phyloP scores from a whole-genome alignment of 2,113 vertebrate genomes.

The Rhodinocichla rosea region DNA sequence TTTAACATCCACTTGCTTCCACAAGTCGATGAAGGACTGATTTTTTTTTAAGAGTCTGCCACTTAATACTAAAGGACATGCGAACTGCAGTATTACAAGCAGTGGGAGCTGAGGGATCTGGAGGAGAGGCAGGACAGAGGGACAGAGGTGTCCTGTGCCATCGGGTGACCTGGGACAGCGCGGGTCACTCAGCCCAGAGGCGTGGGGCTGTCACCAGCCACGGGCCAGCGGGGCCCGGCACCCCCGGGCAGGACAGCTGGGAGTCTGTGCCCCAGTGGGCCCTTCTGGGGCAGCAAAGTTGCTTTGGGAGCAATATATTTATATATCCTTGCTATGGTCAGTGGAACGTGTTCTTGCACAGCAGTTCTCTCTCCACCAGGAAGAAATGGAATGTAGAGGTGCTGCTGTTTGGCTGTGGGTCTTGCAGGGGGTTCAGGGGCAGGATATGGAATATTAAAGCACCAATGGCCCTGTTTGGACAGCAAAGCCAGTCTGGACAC shows the following conservation, averaged over 20 bases:
- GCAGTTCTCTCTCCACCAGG: not conserved
- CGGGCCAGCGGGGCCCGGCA: not conserved
- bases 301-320: not conserved
- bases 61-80: fast-evolving
- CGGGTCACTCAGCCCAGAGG: not conserved
- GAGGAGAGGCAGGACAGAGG: not conserved
- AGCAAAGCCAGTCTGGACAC: not conserved
- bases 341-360: fast-evolving
- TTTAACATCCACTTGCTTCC: not conserved
- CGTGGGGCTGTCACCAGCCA: not conserved
- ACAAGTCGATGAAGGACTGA: not conserved
- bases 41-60: not conserved
- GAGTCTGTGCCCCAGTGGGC: not conserved
- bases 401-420: not conserved
- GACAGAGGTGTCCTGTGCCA: not conserved
- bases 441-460: not conserved
- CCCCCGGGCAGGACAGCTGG: fast-evolving
- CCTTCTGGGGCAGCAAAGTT: not conserved
- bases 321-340: not conserved
- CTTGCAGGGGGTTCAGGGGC: fast-evolving
- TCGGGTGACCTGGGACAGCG: not conserved
- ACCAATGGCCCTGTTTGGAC: not conserved
- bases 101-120: not conserved
- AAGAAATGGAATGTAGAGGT: not conserved
- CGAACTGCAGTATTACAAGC: fast-evolving